Evolutionary conservation across 2,888 invertebrate species (phyloP).

Genomic region (Pimpla rufipes): DNA sequence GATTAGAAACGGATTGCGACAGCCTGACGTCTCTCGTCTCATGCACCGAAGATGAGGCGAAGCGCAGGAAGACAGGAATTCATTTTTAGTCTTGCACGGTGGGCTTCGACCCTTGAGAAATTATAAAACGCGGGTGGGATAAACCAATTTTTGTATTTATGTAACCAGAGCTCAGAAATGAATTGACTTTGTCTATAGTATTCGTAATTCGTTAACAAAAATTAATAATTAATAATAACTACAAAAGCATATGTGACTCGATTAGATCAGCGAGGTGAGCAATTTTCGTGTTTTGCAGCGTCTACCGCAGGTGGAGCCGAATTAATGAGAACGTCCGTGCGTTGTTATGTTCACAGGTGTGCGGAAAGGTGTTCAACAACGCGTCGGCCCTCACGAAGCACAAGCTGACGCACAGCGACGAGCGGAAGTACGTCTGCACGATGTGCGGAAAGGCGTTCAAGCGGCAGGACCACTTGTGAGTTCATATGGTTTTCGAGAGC

Average conservation of each 20-base stretch:
- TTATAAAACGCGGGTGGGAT: too few species aligned
- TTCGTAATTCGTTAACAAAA: too few species aligned
- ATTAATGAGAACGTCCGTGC: constrained; percentile 20
- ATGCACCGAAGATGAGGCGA: not conserved
- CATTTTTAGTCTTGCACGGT: not conserved
- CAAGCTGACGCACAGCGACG: constrained; percentile 99
- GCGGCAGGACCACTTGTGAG: constrained; percentile 99
- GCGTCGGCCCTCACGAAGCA: constrained; percentile 98
- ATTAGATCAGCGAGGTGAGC: too few species aligned
- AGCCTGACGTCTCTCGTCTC: not conserved
- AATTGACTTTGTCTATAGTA: too few species aligned
- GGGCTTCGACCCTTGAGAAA: too few species aligned
- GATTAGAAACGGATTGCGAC: constrained; percentile 5
- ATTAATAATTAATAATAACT: too few species aligned
- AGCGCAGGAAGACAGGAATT: not conserved
- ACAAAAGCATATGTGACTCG: too few species aligned
- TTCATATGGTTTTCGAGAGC: constrained; percentile 79
- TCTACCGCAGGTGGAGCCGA: not conserved
- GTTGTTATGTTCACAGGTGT: constrained; percentile 89
- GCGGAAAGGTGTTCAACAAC: constrained; percentile 98
- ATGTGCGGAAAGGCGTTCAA: constrained; percentile 99
- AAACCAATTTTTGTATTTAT: too few species aligned
- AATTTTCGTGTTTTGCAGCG: not conserved
- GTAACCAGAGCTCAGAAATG: too few species aligned
- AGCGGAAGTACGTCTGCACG: constrained; percentile 97